Conservation (phyloP, 2,888 invertebrate genomes). For the Latrodectus hesperus region DNA sequence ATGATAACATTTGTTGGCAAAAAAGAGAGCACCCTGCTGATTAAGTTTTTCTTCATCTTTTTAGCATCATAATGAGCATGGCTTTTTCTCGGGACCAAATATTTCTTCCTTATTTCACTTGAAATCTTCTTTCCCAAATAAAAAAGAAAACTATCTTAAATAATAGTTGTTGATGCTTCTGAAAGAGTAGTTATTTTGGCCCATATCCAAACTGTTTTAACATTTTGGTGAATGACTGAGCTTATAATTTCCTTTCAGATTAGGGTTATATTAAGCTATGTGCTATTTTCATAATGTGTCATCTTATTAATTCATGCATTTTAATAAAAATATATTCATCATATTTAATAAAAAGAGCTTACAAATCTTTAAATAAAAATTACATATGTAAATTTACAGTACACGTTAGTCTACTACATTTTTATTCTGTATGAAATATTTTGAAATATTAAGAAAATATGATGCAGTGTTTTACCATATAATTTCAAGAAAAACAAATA, state of each 20-base stretch:
- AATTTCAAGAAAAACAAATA: no score
- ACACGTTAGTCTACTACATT: no score
- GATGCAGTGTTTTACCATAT: no score
- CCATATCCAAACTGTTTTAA: constrained; percentile 38
- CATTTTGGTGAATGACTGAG: neutral
- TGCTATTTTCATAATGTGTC: no score
- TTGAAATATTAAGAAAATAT: no score
- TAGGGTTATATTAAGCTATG: no score
- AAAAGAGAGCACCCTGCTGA: constrained; percentile 25
- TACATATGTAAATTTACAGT: no score
- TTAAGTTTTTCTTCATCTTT: constrained; percentile 39
- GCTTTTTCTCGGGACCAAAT: constrained; percentile 29
- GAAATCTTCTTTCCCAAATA: neutral
- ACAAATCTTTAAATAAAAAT: no score
- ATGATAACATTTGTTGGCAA: constrained; percentile 27
- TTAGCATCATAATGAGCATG: constrained; percentile 39
- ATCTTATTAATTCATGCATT: no score
- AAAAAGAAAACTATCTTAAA: constrained; percentile 33
- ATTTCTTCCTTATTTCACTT: constrained; percentile 21
- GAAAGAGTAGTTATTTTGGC: constrained; percentile 53
- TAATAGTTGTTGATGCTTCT: constrained; percentile 51
- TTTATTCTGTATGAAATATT: no score
- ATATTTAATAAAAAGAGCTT: no score
- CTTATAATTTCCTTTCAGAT: neutral
- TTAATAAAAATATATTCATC: no score